Conservation (phyloP, 1,140 invertebrate genomes). For the Platyura marginata region DNA sequence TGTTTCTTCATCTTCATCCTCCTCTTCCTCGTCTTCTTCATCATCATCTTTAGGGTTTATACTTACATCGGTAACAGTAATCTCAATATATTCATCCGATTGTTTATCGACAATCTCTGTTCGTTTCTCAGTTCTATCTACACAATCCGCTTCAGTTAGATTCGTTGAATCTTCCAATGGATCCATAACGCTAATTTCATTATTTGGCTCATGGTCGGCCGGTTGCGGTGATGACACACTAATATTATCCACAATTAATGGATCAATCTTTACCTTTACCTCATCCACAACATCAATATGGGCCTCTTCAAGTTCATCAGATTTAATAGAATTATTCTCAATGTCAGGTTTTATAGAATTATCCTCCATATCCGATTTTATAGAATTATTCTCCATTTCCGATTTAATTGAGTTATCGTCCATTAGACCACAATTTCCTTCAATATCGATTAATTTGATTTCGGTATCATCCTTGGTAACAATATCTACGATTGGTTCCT, state of each 20-base stretch:
- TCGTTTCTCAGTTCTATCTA: not conserved
- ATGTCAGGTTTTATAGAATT: not conserved
- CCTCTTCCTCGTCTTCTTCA: conserved; percentile 2
- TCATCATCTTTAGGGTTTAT: not conserved
- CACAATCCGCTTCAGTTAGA: not conserved
- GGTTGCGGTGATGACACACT: no score
- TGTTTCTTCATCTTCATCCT: conserved; percentile 2
- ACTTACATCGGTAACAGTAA: not conserved
- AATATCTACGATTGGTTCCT: not conserved
- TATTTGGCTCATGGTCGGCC: not conserved
- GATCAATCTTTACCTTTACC: not conserved
- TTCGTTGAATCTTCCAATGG: not conserved
- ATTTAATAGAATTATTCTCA: not conserved
- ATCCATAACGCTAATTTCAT: not conserved
- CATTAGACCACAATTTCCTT: no score
- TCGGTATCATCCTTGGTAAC: conserved; percentile 5
- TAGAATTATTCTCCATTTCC: not conserved
- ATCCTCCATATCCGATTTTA: not conserved
- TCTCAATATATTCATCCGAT: no score
- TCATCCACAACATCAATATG: not conserved
- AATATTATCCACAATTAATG: not conserved
- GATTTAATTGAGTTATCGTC: not conserved
- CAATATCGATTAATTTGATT: conserved; percentile 6
- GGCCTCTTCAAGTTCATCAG: not conserved
- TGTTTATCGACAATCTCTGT: not conserved